Percentiles rank a stretch among this genome's conserved stretches.
phyloP scores from a whole-genome alignment of 2,888 invertebrate species.

The Pseudococcus viburni region DNA sequence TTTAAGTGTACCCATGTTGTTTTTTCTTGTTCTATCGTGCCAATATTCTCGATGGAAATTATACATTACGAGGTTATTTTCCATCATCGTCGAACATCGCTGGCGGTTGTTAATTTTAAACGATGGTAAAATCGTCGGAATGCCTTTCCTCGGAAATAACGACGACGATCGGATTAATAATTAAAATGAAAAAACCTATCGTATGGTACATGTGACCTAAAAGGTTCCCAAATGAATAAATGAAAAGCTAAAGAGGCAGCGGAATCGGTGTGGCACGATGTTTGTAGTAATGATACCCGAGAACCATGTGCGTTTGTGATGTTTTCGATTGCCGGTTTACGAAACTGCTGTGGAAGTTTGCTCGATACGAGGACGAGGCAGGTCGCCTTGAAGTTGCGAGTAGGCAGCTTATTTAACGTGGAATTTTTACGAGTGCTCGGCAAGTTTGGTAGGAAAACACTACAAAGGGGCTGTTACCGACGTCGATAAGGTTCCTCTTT shows the following conservation, averaged over 20 bases:
- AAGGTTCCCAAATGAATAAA: constrained; percentile 31
- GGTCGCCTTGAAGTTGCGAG: constrained; percentile 31
- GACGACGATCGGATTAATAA: neutral
- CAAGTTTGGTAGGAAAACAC: neutral
- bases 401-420: constrained; percentile 25
- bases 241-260: neutral
- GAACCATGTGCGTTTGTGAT: constrained; percentile 21
- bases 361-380: too few species aligned
- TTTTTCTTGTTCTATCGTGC: neutral
- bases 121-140: neutral
- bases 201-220: constrained; percentile 16
- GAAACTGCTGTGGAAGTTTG: too few species aligned
- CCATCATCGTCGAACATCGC: neutral
- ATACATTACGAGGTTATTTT: neutral
- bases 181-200: constrained; percentile 2
- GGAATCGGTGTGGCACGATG: neutral
- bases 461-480: constrained; percentile 7
- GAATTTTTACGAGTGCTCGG: constrained; percentile 29
- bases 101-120: neutral
- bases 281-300: constrained; percentile 18
- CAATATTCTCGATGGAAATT: too few species aligned
- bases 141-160: neutral
- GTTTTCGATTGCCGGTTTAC: neutral
- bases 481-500: constrained; percentile 25
- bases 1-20: neutral